Base-by-base conservation (phyloP, 2,888 invertebrate genomes). In the Argyra leucocephala region DNA sequence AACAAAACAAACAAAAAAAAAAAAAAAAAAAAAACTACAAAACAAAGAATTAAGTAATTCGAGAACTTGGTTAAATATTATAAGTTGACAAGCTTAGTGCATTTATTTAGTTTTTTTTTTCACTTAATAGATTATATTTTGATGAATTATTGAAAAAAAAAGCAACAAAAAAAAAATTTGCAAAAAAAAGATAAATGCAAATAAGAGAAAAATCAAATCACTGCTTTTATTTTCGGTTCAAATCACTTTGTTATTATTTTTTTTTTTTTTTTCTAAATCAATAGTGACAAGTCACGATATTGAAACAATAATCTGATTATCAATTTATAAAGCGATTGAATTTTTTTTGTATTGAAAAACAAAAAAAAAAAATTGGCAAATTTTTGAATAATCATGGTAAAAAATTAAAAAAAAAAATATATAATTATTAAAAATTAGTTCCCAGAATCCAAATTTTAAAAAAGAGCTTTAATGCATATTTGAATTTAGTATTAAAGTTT, bases 241-340 rank as follows among this genome's bases (percentile, higher is more conserved):
- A 31, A 31, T n/a, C n/a, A n/a, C n/a, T n/a, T n/a, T n/a, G n/a
- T n/a, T n/a, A n/a, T n/a, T n/a, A n/a, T n/a, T n/a, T n/a, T 6
- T 31, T 31, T 31, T 31, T 31, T 31, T 6, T 3, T 12, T 12
- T 31, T 31, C 31, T 31, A 31, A 31, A 31, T 12, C 31, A 31
- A 48, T 48, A 48, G n/a, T 48, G 48, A 48, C 48, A 48, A 48
- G 48, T 48, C 48, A 48, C 48, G 48, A 48, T 18, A 48, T 48
- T 48, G 15, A 48, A 48, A 48, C 48, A 48, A 48, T 48, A 48
- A 48, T 48, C 48, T 48, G 7, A 48, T 48, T 48, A 48, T 48
- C 48, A 48, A 48, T 48, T 18, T 48, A 48, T 48, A 48, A 48
- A 48, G 18, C 5, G 12, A 37, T 10, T 10, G 37, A 9, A 12